phyloP scores from a whole-genome alignment of 2,113 vertebrate genomes.

The Propithecus coquereli region DNA sequence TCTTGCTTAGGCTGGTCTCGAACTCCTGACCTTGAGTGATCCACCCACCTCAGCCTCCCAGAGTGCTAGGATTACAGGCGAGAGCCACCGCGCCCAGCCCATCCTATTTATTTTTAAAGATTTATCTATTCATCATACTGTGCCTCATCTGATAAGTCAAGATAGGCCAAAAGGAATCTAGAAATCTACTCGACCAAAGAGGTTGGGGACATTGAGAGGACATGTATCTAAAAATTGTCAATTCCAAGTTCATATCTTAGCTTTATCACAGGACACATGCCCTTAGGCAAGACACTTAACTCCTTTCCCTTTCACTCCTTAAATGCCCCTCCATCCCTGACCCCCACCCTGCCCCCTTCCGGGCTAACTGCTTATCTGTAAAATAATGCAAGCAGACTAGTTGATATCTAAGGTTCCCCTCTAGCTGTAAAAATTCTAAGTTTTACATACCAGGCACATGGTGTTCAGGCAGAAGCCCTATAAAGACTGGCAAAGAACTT shows the following conservation, averaged over 20 bases:
- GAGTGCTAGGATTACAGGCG: no score
- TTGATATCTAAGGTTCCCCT: not conserved
- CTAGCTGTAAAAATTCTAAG: not conserved
- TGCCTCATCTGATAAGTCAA: not conserved
- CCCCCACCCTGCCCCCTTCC: not conserved
- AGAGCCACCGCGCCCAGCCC: no score
- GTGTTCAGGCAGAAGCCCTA: conserved; percentile 3
- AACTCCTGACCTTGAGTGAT: no score
- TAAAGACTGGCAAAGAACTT: not conserved
- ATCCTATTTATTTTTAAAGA: not conserved
- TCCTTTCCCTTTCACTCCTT: not conserved
- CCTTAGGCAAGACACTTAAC: not conserved
- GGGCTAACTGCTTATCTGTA: not conserved
- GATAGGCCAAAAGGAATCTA: conserved; percentile 29
- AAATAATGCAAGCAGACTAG: conserved; percentile 9
- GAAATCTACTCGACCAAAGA: not conserved
- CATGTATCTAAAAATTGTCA: not conserved
- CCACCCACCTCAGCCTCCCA: no score
- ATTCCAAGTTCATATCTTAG: not conserved
- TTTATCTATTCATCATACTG: conserved; percentile 22
- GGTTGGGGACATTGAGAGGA: not conserved
- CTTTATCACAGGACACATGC: not conserved
- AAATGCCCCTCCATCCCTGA: no score
- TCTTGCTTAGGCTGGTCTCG: no score
- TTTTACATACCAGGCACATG: not conserved